phyloP scores from a whole-genome alignment of 2,888 invertebrate genomes.

The Acrobeloides nanus region DNA sequence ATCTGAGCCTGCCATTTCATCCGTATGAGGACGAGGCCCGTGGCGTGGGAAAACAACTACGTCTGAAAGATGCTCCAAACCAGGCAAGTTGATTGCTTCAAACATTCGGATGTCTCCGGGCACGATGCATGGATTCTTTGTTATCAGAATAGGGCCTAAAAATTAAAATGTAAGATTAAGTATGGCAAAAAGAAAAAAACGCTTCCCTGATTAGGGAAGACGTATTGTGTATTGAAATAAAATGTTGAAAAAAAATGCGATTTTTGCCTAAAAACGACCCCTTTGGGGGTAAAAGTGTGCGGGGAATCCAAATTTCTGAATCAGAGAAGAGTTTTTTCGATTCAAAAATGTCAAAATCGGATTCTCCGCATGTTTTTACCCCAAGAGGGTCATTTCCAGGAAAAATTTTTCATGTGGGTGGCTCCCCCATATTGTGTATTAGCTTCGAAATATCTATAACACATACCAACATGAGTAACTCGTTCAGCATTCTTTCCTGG shows the following conservation, averaged over 20 bases:
- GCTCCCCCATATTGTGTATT: too few species aligned
- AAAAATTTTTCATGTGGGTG: too few species aligned
- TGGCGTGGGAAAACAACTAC: constrained; percentile 56
- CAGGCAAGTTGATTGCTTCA: constrained; percentile 45
- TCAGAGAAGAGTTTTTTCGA: constrained; percentile 4
- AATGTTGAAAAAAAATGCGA: neutral
- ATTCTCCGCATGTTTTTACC: too few species aligned
- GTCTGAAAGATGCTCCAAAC: constrained; percentile 50
- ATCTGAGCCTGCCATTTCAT: constrained; percentile 57
- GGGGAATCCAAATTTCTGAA: constrained; percentile 1
- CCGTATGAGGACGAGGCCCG: constrained; percentile 55
- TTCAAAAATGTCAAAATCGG: neutral
- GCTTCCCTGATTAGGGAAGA: too few species aligned
- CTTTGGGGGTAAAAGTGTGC: neutral
- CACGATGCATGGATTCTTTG: constrained; percentile 57
- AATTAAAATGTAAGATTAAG: constrained; percentile 2
- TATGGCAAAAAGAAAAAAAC: neutral
- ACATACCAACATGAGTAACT: constrained; percentile 23
- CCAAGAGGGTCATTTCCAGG: too few species aligned
- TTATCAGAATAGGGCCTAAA: constrained; percentile 53
- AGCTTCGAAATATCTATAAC: neutral
- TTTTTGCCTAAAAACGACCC: neutral
- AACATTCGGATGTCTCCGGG: constrained; percentile 55
- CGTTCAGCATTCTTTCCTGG: constrained; percentile 18
- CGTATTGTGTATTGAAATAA: neutral